These are phyloP conservation scores for Scolopax rusticola DNA, from an alignment of 2,797 vertebrate species.

Conservation along the genomic window DNA sequence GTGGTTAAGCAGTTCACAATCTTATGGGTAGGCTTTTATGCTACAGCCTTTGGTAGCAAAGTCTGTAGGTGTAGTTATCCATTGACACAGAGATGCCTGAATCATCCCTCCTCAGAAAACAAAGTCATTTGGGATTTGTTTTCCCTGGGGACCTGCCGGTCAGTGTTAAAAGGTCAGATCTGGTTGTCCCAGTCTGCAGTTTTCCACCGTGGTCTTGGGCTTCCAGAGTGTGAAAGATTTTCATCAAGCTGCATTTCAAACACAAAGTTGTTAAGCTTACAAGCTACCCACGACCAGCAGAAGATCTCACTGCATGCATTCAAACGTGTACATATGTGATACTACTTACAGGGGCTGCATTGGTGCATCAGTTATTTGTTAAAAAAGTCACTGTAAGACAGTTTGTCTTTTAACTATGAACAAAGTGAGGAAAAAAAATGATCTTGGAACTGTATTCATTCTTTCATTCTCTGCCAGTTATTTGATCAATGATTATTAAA, in stretches of 20 bases:
- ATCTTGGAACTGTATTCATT: neutral
- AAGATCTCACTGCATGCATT: neutral
- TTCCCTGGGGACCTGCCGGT: neutral
- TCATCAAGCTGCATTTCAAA: neutral
- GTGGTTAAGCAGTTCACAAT: neutral
- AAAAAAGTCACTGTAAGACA: neutral
- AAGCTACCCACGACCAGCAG: neutral
- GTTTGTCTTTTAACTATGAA: neutral
- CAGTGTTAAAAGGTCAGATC: neutral
- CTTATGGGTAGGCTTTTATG: neutral
- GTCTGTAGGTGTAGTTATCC: slow-evolving; percentile 37
- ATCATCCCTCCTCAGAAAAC: neutral
- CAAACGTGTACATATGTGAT: fast-evolving
- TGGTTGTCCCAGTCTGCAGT: neutral
- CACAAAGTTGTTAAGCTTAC: neutral
- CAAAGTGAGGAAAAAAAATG: neutral
- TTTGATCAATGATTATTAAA: neutral
- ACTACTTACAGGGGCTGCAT: neutral
- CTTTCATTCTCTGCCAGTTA: neutral
- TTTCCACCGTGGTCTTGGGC: neutral
- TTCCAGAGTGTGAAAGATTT: neutral
- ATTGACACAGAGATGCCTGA: neutral
- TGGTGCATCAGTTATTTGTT: neutral
- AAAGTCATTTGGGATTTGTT: neutral
- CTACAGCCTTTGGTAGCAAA: neutral